Base-by-base conservation (phyloP, 2,113 vertebrate genomes). In the Fulica atra region DNA sequence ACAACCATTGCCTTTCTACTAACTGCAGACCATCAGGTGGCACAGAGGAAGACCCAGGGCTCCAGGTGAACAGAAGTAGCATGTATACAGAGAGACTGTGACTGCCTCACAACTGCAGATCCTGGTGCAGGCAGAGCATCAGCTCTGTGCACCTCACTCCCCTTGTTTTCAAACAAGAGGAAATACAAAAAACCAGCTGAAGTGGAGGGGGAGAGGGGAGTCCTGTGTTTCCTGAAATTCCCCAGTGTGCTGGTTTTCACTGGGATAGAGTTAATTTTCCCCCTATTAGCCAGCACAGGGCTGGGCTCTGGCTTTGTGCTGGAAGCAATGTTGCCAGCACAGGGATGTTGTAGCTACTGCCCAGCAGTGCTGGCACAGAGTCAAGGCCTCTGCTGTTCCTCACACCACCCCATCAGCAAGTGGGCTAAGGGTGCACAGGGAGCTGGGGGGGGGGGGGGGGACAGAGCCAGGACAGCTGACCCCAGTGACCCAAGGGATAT, bases 351-450 rank as follows among this genome's bases (percentile, higher is more conserved):
- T 24, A 6, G 16, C 31, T 61, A 15, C 5, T 23, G 38, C 60
- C 54, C n/a, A 74, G 3, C n/a, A 61, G n/a, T 15, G 3, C 48
- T 57, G 15, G 56, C n/a, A 31, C 40, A 35, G 31, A 0, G 12
- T 6, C 74, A 60, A 25, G n/a, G 44, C 10, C 11, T 33, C 72
- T 60, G n/a, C n/a, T 54, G 16, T 13, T 60, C 24, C 53, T 86
- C 68, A 33, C 14, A 1, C 35, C 5, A 5, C 23, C 14, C 66
- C 42, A 44, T 4, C 20, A 44, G 44, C 2, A 0, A 72, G 4
- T 4, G 42, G 33, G 44, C 72, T 31, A 7, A 17, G 21, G 15
- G 7, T 21, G 16, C 65, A 73, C 60, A 60, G 59, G 44, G 4
- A 38, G 17, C 1, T 54, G 36, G 2, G 24, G 59, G 44, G 4